Percentiles rank a stretch among this genome's conserved stretches.
These are phyloP conservation scores for Agrotis puta DNA, from an alignment of 2,888 invertebrate genomes.

Conservation along the genomic window DNA sequence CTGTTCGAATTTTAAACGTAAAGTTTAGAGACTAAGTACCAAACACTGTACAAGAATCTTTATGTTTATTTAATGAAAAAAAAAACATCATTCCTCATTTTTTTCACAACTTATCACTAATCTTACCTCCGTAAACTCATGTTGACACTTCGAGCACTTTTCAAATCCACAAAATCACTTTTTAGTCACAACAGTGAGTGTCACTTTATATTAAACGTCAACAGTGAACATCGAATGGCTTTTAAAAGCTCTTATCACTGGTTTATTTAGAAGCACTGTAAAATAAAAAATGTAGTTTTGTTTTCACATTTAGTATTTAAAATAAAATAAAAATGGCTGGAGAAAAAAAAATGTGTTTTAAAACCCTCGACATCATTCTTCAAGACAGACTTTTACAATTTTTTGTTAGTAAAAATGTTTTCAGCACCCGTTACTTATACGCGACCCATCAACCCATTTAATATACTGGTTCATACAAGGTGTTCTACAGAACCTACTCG, in stretches of 20 bases:
- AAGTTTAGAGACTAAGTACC: no score
- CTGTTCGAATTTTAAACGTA: no score
- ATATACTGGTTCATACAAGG: no score
- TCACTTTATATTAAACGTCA: slow-evolving; percentile 34
- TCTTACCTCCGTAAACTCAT: slow-evolving; percentile 73
- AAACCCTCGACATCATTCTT: no score
- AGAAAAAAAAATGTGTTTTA: no score
- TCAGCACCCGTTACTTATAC: no score
- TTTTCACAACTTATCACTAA: not conserved
- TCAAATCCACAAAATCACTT: slow-evolving; percentile 32
- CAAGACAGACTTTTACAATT: no score
- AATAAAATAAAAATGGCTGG: no score
- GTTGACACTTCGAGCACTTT: slow-evolving; percentile 25
- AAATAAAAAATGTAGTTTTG: not conserved
- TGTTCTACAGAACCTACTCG: no score
- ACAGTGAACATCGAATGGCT: slow-evolving; percentile 46
- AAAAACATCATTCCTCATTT: not conserved
- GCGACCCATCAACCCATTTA: no score
- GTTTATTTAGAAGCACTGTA: slow-evolving; percentile 27
- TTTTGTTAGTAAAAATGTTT: no score
- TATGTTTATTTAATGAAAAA: not conserved
- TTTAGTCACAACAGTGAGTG: slow-evolving; percentile 7
- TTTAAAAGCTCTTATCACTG: slow-evolving; percentile 15
- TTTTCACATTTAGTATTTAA: not conserved
- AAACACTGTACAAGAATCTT: no score